Base-by-base conservation (phyloP, 2,888 invertebrate species). In the Sesia bembeciformis region DNA sequence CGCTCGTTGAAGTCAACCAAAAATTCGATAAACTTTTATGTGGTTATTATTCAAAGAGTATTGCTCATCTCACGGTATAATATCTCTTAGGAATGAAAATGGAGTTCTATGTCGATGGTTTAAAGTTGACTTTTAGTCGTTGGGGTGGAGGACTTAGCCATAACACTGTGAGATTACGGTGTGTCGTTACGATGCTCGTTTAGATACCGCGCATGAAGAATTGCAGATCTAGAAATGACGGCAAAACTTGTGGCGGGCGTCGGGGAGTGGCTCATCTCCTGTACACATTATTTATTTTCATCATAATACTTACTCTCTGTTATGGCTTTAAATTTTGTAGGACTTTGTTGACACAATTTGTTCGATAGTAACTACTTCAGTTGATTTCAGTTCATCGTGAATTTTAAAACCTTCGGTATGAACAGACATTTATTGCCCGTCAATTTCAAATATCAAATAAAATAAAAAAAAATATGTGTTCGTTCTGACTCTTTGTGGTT, bases 121-220 rank as follows among this genome's bases (percentile, higher is more conserved):
- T 46, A 61, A 51, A 57, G 58, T 54, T 52, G 49, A 53, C 52
- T 58, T 57, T 59, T 43, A 55, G 4, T 52, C 49, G 58, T 54
- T 49, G 51, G 39, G 42, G 39, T 49, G 8, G 5, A 54, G 43
- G 61, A 59, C 60, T 64, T 65, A 65, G 70, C 67, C 68, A 72
- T 72, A 78, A 76, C 76, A 78, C 70, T 71, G 74, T 71, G 76
- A 87, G 87, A 86, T 87, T 86, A 86, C 84, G 74, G 75, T 72
- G 72, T 81, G 85, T 84, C 85, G 81, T 86, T 87, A 84, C 78
- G 86, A 87, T 88, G 72, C 84, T 84, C 87, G 84, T 88, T 88
- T 84, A 88, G 87, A 88, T 88, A 87, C 57, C 78, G 71, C 70
- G 67, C 77, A 83, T 85, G 86, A 87, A 74, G 85, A 75, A 87